Percentiles rank a stretch among this genome's conserved stretches.
Evolutionary conservation across 2,888 invertebrate genomes (phyloP).

Genomic region (Hyles lineata): DNA sequence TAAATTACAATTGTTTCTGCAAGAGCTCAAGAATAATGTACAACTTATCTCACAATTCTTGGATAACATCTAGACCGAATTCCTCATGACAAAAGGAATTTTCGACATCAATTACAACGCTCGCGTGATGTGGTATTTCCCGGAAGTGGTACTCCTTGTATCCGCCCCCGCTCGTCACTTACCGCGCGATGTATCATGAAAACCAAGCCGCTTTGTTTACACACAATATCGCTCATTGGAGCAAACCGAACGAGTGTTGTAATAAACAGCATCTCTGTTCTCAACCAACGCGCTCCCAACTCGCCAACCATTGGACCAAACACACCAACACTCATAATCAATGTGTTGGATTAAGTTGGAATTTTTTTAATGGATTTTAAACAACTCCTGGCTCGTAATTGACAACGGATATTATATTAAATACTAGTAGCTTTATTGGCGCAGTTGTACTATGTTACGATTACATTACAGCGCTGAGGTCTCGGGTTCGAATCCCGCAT

Average conservation of each 20-base stretch:
- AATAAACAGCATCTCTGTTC: conserved; percentile 55
- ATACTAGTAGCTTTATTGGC: no score
- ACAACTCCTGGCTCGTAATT: not conserved
- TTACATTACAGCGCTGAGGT: no score
- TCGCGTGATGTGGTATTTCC: not conserved
- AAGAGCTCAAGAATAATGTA: not conserved
- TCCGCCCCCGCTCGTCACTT: conserved; percentile 41
- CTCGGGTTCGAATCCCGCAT: no score
- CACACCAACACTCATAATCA: not conserved
- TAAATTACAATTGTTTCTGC: not conserved
- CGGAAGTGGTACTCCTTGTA: not conserved
- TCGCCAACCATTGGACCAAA: conserved; percentile 38
- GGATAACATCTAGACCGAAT: no score
- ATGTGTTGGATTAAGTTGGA: conserved; percentile 6
- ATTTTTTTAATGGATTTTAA: not conserved
- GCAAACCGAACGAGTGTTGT: conserved; percentile 64
- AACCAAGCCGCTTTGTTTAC: conserved; percentile 69
- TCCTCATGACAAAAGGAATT: not conserved
- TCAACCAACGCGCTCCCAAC: conserved; percentile 29
- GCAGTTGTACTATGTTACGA: no score
- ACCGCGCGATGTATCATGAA: conserved; percentile 46
- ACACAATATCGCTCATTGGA: conserved; percentile 77
- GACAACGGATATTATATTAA: no score
- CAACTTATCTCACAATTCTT: no score
- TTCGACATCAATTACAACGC: not conserved